These are phyloP conservation scores for Pheucticus melanocephalus DNA, from an alignment of 2,113 vertebrate species.

Conservation along the genomic window DNA sequence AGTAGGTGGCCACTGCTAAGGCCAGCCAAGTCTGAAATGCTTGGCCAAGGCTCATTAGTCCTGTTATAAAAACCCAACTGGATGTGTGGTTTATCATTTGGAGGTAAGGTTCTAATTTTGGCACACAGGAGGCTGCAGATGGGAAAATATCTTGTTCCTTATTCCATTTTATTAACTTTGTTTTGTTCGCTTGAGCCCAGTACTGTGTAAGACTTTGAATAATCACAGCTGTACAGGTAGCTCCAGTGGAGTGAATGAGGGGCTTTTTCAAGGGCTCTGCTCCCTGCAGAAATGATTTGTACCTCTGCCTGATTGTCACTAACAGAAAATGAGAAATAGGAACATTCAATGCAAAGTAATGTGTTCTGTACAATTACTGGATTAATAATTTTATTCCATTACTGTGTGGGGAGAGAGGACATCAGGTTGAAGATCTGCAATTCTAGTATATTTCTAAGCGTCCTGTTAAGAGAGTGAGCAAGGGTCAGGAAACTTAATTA, in stretches of 20 bases:
- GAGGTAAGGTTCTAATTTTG: slow-evolving; percentile 54
- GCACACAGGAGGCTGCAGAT: slow-evolving; percentile 47
- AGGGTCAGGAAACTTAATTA: slow-evolving; percentile 99
- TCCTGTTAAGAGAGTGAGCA: slow-evolving; percentile 94
- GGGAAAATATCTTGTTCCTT: slow-evolving; percentile 71
- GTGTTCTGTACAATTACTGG: slow-evolving; percentile 94
- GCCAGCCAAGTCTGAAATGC: neutral
- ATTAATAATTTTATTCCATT: slow-evolving; percentile 99
- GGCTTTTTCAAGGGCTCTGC: slow-evolving; percentile 75
- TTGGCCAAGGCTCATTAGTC: neutral
- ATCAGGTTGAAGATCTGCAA: slow-evolving; percentile 91
- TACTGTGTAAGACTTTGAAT: slow-evolving; percentile 68
- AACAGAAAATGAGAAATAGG: slow-evolving; percentile 87
- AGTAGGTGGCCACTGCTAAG: neutral
- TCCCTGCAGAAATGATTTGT: slow-evolving; percentile 84
- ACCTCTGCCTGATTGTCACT: slow-evolving; percentile 87
- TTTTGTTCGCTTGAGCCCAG: slow-evolving; percentile 73
- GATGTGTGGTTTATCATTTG: slow-evolving; percentile 23
- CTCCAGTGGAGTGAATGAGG: slow-evolving; percentile 72
- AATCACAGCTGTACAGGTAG: slow-evolving; percentile 77
- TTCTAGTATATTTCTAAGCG: slow-evolving; percentile 94
- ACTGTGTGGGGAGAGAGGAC: slow-evolving; percentile 83
- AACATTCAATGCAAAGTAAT: slow-evolving; percentile 92
- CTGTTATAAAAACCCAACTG: neutral
- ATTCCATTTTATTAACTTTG: slow-evolving; percentile 76